Base-by-base conservation (phyloP, 2,113 vertebrate species). In the Montifringilla adamsi region DNA sequence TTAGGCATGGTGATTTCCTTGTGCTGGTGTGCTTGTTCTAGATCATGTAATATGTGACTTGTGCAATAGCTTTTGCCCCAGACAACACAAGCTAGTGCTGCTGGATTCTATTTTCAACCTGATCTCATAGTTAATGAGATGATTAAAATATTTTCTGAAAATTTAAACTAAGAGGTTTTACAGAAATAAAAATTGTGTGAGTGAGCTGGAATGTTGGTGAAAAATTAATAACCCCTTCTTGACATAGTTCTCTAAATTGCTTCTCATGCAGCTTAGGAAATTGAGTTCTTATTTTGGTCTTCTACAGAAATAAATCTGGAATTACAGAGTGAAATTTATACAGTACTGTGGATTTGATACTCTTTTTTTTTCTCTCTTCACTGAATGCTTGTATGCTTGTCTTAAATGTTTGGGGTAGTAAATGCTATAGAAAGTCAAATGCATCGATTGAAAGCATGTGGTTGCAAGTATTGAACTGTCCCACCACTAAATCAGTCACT, bases 271-370 rank as follows among this genome's bases (percentile, higher is more conserved):
- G 22, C n/a, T 49, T 85, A 23, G 39, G 73, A 81, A 90, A 85
- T 46, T 10, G 70, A 83, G 70, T 86, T 94, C 87, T 96, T 94
- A 75, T 78, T 93, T 89, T 91, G 64, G 39, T 55, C 81, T 91
- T 89, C 52, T 81, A 12, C 39, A 75, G 60, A 84, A 89, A 82
- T 87, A 82, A 94, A 95, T 62, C 41, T 81, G 52, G 39, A 74
- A 31, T 82, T 73, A 27, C 11, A 75, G 66, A 53, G 56, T 39
- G 49, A 56, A 75, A 75, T 89, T 60, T 43, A 15, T 79, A 23
- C 31, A n/a, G 27, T 41, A n/a, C 13, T 4, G 0, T 55, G 60
- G 18, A 50, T 18, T 78, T 81, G 4, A 37, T 52, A 20, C 3
- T 73, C 3, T 47, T 24, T n/a, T 46, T 21, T 47, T 55, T 30